Evolutionary conservation across 2,888 invertebrate genomes (phyloP).

Genomic region (Drosophila demipolita): DNA sequence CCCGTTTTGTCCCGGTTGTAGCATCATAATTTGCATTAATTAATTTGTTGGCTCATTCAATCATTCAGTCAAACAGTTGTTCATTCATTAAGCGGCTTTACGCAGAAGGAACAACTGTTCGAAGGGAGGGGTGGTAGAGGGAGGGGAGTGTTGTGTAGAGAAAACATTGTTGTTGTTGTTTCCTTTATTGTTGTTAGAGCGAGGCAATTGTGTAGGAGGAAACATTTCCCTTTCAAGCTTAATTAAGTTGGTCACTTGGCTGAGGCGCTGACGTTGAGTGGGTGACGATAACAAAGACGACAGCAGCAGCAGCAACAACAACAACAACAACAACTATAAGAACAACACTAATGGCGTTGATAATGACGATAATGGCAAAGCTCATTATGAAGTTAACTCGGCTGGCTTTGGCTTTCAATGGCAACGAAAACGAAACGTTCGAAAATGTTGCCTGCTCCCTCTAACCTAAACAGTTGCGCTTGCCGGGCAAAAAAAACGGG

Average conservation of each 20-base stretch:
- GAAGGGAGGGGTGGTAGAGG: background rate
- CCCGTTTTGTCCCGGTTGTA: slow-evolving; percentile 15
- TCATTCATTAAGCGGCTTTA: slow-evolving; percentile 69
- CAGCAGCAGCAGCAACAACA: slow-evolving; percentile 24
- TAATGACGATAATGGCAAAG: slow-evolving; percentile 59
- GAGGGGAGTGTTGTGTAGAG: slow-evolving; percentile 3
- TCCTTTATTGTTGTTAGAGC: slow-evolving; percentile 26
- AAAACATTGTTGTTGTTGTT: slow-evolving; percentile 16
- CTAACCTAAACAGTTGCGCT: background rate
- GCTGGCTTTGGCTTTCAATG: slow-evolving; percentile 48
- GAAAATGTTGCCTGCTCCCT: slow-evolving; percentile 6
- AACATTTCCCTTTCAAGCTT: slow-evolving; percentile 78
- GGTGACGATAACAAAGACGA: slow-evolving; percentile 65
- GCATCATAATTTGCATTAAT: slow-evolving; percentile 73
- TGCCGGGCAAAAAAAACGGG: background rate
- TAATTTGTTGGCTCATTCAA: slow-evolving; percentile 71
- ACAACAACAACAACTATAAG: slow-evolving; percentile 1
- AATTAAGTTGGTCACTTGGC: slow-evolving; percentile 80
- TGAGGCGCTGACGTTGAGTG: slow-evolving; percentile 73
- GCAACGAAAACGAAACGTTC: slow-evolving; percentile 24
- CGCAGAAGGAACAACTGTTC: background rate
- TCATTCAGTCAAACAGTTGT: slow-evolving; percentile 62
- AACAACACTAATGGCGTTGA: slow-evolving; percentile 49
- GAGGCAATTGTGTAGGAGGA: slow-evolving; percentile 65
- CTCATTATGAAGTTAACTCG: slow-evolving; percentile 53